Base-by-base conservation (phyloP, 2,888 invertebrate genomes). In the Hemistola chrysoprasaria region DNA sequence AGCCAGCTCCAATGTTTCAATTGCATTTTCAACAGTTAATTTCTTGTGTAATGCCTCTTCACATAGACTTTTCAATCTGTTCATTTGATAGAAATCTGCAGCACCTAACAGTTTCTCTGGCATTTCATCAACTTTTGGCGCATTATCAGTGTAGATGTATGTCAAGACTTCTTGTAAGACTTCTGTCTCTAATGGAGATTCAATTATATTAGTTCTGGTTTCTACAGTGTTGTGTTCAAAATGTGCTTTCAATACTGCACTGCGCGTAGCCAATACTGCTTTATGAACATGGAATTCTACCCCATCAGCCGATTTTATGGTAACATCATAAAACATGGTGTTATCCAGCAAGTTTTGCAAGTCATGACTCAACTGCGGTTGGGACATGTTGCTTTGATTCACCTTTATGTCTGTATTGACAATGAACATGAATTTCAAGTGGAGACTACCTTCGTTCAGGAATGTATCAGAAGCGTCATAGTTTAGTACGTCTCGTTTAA, bases 151-250 rank as follows among this genome's bases (percentile, higher is more conserved):
- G 35, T 88, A 88, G 40, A 88, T 77, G 36, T 79, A 88, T 10
- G 73, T 80, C 1, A 88, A 48, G 0, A 88, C 82, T 69, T 86
- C 85, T 23, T 57, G 59, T 7, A 88, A 47, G 0, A 86, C 78
- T 30, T 84, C 84, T 9, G 81, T 62, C n/a, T 85, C 82, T 1
- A 86, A 59, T 0, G 74, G 79, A 27, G 83, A 81, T 45, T 84
- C 78, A 1, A 88, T 73, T 46, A 77, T 49, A 48, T 87, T 87
- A 3, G 85, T 87, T 2, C 51, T 53, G 48, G 80, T 78, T 59
- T 88, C 88, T 9, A 69, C 74, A 25, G 85, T 88, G 47, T 86
- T 85, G 34, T 87, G 86, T 41, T 84, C 79, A 62, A 88, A 88
- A 51, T 87, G 81, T 16, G 87, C 88, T 42, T 82, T 85, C 3